These are phyloP conservation scores for Ruditapes philippinarum DNA, from an alignment of 1,140 invertebrate genomes.

Conservation along the genomic window DNA sequence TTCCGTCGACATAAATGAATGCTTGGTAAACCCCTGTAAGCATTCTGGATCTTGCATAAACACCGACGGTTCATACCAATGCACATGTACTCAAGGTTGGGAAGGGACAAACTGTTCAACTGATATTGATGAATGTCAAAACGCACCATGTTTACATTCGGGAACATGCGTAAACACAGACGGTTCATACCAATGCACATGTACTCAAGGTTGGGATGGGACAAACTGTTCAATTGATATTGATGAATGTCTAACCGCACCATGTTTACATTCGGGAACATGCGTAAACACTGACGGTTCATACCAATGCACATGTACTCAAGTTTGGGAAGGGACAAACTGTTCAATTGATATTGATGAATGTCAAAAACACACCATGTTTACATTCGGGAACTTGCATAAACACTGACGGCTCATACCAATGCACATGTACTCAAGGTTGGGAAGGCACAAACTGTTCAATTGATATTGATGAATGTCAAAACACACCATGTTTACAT, in stretches of 20 bases:
- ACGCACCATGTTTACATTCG: constrained; percentile 11
- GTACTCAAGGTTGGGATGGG: constrained; percentile 45
- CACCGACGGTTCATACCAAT: constrained; percentile 15
- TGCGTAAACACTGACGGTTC: constrained; percentile 59
- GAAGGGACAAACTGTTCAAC: constrained; percentile 15
- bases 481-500: constrained; percentile 88
- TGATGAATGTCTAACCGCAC: constrained; percentile 13
- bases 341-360: constrained; percentile 70
- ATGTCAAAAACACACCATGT: constrained; percentile 40
- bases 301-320: constrained; percentile 73
- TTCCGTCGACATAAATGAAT: neutral
- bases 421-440: neutral
- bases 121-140: constrained; percentile 15
- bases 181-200: neutral
- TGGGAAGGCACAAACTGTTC: constrained; percentile 52
- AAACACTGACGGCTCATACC: constrained; percentile 42
- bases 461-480: constrained; percentile 61
- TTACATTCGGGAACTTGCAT: constrained; percentile 4
- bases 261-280: constrained; percentile 70
- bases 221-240: constrained; percentile 28
- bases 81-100: constrained; percentile 15
- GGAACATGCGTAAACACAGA: neutral
- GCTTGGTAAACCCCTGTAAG: neutral
- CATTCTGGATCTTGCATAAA: constrained; percentile 42
- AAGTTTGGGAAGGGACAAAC: constrained; percentile 69